phyloP scores from a whole-genome alignment of 2,888 invertebrate species.

The Kryphioiulus occultus region DNA sequence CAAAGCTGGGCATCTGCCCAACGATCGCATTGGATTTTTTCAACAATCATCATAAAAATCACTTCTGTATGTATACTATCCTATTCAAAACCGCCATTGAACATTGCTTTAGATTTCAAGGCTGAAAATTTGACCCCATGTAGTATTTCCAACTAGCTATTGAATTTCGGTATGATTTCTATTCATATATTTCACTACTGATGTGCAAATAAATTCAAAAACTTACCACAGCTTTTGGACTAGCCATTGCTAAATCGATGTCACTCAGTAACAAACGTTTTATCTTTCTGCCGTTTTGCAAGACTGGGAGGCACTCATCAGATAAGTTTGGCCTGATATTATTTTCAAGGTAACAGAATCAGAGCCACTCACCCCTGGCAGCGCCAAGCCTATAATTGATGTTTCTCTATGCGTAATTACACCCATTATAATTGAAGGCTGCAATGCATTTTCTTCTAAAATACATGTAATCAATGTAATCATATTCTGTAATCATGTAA shows the following conservation, averaged over 20 bases:
- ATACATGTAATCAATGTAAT: background rate
- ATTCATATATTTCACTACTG: background rate
- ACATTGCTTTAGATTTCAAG: too few species aligned
- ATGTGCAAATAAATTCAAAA: background rate
- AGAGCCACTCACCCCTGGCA: background rate
- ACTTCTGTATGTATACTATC: too few species aligned
- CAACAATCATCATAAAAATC: too few species aligned
- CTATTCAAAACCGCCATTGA: too few species aligned
- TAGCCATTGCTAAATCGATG: constrained; percentile 40
- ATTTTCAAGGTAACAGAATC: background rate
- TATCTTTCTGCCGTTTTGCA: background rate
- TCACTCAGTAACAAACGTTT: background rate
- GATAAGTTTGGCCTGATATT: background rate
- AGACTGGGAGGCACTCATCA: background rate
- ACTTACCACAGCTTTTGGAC: constrained; percentile 50
- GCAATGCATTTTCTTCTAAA: background rate
- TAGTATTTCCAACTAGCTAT: background rate
- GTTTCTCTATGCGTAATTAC: background rate
- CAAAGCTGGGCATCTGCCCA: too few species aligned
- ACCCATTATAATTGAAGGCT: background rate
- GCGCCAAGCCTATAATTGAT: background rate
- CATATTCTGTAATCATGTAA: too few species aligned
- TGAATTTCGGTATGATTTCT: background rate
- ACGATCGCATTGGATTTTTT: too few species aligned
- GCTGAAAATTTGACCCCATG: background rate